Evolutionary conservation across 2,888 invertebrate genomes (phyloP), one percentile per base, ranked within the genome.

Genomic region (Apeira syringaria): DNA sequence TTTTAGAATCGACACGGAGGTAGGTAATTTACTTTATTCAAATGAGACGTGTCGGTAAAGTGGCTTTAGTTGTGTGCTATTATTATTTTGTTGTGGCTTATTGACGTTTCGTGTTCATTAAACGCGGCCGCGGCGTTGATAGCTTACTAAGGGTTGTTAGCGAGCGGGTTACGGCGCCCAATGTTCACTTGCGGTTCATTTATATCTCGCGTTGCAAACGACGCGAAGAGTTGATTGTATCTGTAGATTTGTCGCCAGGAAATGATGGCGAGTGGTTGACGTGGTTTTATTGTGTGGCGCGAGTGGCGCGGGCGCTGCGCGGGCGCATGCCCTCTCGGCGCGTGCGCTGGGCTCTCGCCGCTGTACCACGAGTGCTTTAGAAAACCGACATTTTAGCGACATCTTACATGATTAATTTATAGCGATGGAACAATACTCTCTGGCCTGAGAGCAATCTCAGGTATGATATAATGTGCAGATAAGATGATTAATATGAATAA

Each of bases 371-470:
- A 67, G 68, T 75, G 69, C 73, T 68, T 67, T 66, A 71, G 74
- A 72, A 86, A 79, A 74, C 78, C 83, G 72, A 85, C 84, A 87
- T 83, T 86, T 87, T 81, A 86, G 85, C 85, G 87, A 87, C 86
- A 83, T 86, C 77, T 70, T 80, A 88, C 88, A 87, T 88, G 88
- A 87, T 88, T 88, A 86, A 88, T 88, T 87, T 87, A 88, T 88
- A 69, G 84, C 72, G 59, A 69, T 58, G 72, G 74, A 81, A 84
- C 76, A 70, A 78, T 81, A 81, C 80, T 79, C 74, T 61, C 73
- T 74, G 68, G 69, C 75, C 61, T 20, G 57, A 67, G 64, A 70
- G 66, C 71, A 59, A 66, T 67, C 69, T 71, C 74, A 80, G 77
- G 78, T 80, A 68, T 74, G 84, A 86, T 84, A 75, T 78, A 79